Evolutionary conservation across 2,888 invertebrate genomes (phyloP).

Genomic region (Clunio marinus): DNA sequence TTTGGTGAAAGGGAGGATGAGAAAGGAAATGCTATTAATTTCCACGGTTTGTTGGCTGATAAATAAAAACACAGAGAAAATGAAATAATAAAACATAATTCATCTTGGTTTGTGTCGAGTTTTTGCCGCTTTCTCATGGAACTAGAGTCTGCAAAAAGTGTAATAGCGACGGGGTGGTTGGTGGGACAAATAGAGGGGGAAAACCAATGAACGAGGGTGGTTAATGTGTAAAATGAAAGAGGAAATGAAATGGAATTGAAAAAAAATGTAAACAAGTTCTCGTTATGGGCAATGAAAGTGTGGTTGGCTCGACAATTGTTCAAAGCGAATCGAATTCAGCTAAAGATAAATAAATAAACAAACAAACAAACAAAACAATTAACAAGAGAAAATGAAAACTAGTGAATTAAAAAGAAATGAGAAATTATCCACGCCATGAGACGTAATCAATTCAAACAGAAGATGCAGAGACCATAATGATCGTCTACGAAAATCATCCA

Average conservation of each 20-base stretch:
- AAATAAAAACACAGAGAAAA: slow-evolving; percentile 13
- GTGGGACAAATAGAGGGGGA: too few species aligned
- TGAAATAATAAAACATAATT: slow-evolving; percentile 18
- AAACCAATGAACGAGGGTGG: too few species aligned
- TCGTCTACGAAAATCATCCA: background rate
- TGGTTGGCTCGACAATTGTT: background rate
- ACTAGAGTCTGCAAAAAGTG: too few species aligned
- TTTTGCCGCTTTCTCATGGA: too few species aligned
- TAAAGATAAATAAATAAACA: too few species aligned
- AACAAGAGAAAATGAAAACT: too few species aligned
- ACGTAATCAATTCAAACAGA: background rate
- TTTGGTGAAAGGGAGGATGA: background rate
- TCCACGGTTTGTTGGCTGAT: slow-evolving; percentile 28
- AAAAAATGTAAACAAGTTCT: slow-evolving; percentile 13
- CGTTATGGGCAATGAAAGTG: background rate
- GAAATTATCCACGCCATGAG: background rate
- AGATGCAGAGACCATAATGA: too few species aligned
- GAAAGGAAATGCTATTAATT: slow-evolving; percentile 31
- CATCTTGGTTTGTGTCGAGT: background rate
- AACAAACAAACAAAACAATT: background rate
- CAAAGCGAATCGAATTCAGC: too few species aligned
- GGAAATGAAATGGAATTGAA: background rate
- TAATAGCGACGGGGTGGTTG: too few species aligned
- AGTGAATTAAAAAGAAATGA: too few species aligned
- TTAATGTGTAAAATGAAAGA: background rate